Evolutionary conservation across 2,113 vertebrate genomes (phyloP).

Genomic region (Cottus gobio): DNA sequence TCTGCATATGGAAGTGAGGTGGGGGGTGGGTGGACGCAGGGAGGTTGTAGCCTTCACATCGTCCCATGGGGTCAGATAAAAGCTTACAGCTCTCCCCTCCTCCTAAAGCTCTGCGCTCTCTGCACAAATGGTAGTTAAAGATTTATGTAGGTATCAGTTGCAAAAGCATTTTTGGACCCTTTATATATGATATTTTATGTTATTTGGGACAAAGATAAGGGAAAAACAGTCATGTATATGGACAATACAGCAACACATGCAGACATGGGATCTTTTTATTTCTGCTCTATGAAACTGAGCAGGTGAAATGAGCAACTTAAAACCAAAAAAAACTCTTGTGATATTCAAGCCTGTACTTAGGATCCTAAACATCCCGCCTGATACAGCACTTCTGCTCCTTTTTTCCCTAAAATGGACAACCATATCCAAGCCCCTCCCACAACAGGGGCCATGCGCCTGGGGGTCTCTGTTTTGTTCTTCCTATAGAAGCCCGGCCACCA

Average conservation of each 20-base stretch:
- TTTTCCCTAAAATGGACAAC: conserved; percentile 67
- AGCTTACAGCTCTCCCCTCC: conserved; percentile 55
- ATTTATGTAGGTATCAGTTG: conserved; percentile 3
- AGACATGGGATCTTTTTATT: neutral
- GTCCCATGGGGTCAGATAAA: conserved; percentile 79
- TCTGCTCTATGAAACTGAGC: neutral
- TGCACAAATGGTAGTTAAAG: conserved; percentile 49
- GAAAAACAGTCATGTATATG: neutral
- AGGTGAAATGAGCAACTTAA: neutral
- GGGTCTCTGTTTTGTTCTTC: conserved; percentile 78
- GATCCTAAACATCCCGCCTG: conserved; percentile 54
- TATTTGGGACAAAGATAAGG: neutral
- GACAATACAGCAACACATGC: neutral
- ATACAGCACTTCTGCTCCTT: conserved; percentile 43
- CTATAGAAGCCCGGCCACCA: conserved; percentile 69
- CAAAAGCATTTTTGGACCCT: conserved; percentile 9
- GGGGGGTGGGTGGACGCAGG: conserved; percentile 69
- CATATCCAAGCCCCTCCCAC: conserved; percentile 72
- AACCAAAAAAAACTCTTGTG: neutral
- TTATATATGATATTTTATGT: neutral
- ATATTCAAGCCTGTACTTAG: conserved; percentile 34
- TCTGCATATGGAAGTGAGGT: conserved; percentile 75
- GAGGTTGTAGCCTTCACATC: conserved; percentile 68
- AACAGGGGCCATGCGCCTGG: conserved; percentile 68
- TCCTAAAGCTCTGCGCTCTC: conserved; percentile 12